Evolutionary conservation across 2,888 invertebrate species (phyloP).

Genomic region (Trissolcus japonicus): DNA sequence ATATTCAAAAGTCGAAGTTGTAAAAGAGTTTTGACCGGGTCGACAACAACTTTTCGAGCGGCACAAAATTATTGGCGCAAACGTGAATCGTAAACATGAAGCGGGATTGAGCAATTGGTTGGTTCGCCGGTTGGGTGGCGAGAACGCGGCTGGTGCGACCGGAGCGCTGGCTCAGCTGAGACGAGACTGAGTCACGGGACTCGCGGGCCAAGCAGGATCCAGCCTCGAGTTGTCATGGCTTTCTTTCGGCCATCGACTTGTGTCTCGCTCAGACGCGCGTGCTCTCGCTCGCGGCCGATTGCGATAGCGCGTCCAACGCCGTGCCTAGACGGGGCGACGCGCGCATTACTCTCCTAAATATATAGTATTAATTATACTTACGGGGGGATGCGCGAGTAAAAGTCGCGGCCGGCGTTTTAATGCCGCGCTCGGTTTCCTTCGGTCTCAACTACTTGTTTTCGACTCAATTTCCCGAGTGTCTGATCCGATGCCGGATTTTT

Average conservation of each 20-base stretch:
- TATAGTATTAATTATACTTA: slow-evolving; percentile 52
- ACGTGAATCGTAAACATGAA: too few species aligned
- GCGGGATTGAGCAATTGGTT: too few species aligned
- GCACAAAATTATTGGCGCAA: neutral
- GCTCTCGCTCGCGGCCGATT: slow-evolving; percentile 64
- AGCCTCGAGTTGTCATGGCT: slow-evolving; percentile 60
- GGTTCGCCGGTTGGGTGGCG: neutral
- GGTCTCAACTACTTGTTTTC: slow-evolving; percentile 1
- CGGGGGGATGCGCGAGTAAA: slow-evolving; percentile 48
- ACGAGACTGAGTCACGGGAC: slow-evolving; percentile 66
- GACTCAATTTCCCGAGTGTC: slow-evolving; percentile 5
- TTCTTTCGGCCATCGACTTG: slow-evolving; percentile 59
- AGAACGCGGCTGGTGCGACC: slow-evolving; percentile 56
- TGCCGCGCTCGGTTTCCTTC: slow-evolving; percentile 8
- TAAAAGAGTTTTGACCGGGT: too few species aligned
- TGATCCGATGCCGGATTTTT: neutral
- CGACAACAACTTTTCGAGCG: too few species aligned
- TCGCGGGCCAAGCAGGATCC: slow-evolving; percentile 66
- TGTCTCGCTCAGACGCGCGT: slow-evolving; percentile 55
- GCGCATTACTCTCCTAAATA: slow-evolving; percentile 55
- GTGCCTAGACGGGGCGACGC: slow-evolving; percentile 59
- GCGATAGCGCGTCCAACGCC: slow-evolving; percentile 64
- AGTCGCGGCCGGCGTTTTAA: slow-evolving; percentile 43
- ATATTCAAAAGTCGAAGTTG: neutral
- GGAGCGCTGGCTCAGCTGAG: slow-evolving; percentile 67